Base-by-base conservation (phyloP, 2,888 invertebrate genomes). In the Melangyna quadrimaculata region DNA sequence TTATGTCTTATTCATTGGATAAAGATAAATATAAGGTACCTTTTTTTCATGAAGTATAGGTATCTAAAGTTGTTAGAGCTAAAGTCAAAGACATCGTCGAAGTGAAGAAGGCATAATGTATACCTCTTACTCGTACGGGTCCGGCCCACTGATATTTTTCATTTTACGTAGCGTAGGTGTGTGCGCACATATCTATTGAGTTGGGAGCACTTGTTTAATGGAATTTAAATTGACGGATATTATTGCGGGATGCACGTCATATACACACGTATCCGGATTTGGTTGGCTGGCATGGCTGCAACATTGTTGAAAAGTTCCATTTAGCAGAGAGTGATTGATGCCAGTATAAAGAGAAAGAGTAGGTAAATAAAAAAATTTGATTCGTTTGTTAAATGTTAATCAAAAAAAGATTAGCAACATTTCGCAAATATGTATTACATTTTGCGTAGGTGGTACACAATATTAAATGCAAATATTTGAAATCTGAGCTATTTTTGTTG, bases 301-400 rank as follows among this genome's bases (percentile, higher is more conserved):
- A 83, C 69, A 78, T 83, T 83, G 73, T 82, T 82, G 37, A 57
- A 73, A 24, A 51, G 72, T 77, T 65, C 77, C 71, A 48, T 57
- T 69, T 27, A 43, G 2, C 53, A 63, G 74, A 55, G 35, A 55
- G 45, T 63, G 37, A 69, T 6, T 27, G 24, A 37, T n/a, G 57
- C 51, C 24, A 40, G 37, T 37, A 37, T 29, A 19, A 55, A 7
- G 9, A 79, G 59, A 29, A 40, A n/a, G n/a, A n/a, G n/a, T n/a
- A n/a, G n/a, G n/a, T 3, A 65, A 71, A 65, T n/a, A 48, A 24
- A 65, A 40, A 51, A 53, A 27, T 45, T 40, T 61, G 37, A 59
- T 78, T 83, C 37, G 45, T 43, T 55, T 10, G 9, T 12, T 32
- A 55, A 55, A 29, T 9, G 17, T 48, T 17, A 29, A 55, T 55